A percentile compares a stretch with the other conserved stretches of the same genome.
Conservation (phyloP, 35 echinoderm and acorn worm genomes). For the Amphiura filiformis region DNA sequence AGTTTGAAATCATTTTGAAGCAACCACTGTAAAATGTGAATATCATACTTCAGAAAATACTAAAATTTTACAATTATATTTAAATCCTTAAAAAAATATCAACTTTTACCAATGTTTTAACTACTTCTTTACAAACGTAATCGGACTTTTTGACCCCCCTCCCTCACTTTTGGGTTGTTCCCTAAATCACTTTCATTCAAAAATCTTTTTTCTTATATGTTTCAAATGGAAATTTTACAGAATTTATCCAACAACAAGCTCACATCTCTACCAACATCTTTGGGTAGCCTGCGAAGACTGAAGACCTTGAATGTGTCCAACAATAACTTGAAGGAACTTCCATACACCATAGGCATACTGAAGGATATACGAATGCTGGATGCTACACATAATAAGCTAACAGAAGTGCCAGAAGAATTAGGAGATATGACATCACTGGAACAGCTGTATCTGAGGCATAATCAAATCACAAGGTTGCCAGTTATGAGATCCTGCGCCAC, state of each 20-base stretch:
- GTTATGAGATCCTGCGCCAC: constrained; percentile 42
- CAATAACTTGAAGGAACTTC: constrained; percentile 48
- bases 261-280: constrained; percentile 43
- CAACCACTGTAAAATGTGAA: too few relatives aligned
- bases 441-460: constrained; percentile 82
- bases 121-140: too few relatives aligned
- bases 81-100: too few relatives aligned
- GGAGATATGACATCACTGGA: constrained; percentile 82
- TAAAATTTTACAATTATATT: too few relatives aligned
- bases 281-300: constrained; percentile 64
- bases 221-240: too few relatives aligned
- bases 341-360: constrained; percentile 48
- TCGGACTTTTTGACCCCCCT: too few relatives aligned
- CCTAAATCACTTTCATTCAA: too few relatives aligned
- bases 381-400: constrained; percentile 74
- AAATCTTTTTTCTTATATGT: too few relatives aligned
- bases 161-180: too few relatives aligned
- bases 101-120: too few relatives aligned
- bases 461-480: constrained; percentile 71
- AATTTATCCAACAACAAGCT: constrained; percentile 90
- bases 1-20: too few relatives aligned
- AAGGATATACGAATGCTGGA: constrained; percentile 75
- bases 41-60: too few relatives aligned
- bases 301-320: constrained; percentile 69
- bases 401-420: constrained; percentile 65